A percentile compares a stretch with the other conserved stretches of the same genome.
Conservation (phyloP, 2,113 vertebrate species). For the Macquaria australasica region DNA sequence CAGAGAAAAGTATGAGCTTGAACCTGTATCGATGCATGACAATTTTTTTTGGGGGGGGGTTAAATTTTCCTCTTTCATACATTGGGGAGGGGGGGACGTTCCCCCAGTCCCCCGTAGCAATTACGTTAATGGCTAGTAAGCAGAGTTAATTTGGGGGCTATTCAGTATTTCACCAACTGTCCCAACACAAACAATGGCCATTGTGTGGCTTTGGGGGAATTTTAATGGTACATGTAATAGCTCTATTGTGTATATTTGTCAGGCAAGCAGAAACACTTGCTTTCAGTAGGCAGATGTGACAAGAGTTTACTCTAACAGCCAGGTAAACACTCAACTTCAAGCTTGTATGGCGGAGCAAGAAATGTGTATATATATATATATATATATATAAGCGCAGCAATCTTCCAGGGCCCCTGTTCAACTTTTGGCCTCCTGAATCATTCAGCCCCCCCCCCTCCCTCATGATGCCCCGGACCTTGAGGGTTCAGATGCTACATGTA, state of each 20-base stretch:
- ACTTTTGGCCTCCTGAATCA: neutral
- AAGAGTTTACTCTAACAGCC: slow-evolving; percentile 1
- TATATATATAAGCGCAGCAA: neutral
- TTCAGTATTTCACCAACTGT: neutral
- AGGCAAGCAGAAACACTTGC: neutral
- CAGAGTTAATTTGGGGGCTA: neutral
- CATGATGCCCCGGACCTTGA: neutral
- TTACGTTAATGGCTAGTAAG: neutral
- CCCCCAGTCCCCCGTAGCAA: too few species aligned
- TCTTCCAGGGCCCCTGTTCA: neutral
- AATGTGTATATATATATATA: too few species aligned
- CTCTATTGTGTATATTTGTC: slow-evolving; percentile 11
- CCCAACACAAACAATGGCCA: neutral
- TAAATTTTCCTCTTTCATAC: too few species aligned
- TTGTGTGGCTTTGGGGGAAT: slow-evolving; percentile 7
- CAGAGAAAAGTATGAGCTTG: too few species aligned
- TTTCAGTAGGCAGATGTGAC: neutral
- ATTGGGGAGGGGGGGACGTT: too few species aligned
- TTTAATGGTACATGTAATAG: slow-evolving; percentile 12
- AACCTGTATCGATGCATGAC: too few species aligned
- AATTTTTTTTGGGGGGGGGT: too few species aligned
- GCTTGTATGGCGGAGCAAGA: neutral
- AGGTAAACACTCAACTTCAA: slow-evolving; percentile 1
- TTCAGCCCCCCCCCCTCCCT: neutral
- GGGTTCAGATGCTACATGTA: neutral